phyloP scores from a whole-genome alignment of 1,140 invertebrate genomes.

The Lucilia cuprina region DNA sequence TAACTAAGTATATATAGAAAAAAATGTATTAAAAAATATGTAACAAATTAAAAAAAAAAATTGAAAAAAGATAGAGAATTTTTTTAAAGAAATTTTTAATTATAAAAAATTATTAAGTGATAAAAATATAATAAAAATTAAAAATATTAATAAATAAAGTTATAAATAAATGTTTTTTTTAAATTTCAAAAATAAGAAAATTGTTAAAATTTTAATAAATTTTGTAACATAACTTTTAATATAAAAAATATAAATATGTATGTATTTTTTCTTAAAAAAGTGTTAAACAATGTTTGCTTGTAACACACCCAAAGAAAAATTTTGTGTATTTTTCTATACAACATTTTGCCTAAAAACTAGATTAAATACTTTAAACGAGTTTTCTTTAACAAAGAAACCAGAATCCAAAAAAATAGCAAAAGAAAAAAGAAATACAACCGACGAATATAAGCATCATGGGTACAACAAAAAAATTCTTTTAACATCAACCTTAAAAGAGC shows the following conservation, averaged over 20 bases:
- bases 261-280: background rate
- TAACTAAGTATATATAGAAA: background rate
- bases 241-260: background rate
- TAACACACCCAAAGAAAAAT: slow-evolving; percentile 25
- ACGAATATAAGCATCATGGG: background rate
- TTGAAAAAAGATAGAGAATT: background rate
- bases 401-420: background rate
- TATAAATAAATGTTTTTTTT: no score
- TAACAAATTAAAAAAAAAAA: background rate
- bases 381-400: background rate
- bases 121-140: slow-evolving; percentile 1
- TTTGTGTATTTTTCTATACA: background rate
- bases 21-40: slow-evolving; percentile 3
- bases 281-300: background rate
- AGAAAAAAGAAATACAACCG: background rate
- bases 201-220: background rate
- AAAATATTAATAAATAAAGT: background rate
- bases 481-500: background rate
- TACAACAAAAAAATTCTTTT: background rate
- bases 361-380: slow-evolving; percentile 19
- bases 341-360: background rate
- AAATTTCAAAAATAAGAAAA: no score
- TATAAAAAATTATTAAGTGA: background rate
- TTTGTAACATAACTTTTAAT: background rate
- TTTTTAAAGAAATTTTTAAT: background rate